Evolutionary conservation across 1,140 invertebrate genomes (phyloP).

Genomic region (Micrasema longulum): DNA sequence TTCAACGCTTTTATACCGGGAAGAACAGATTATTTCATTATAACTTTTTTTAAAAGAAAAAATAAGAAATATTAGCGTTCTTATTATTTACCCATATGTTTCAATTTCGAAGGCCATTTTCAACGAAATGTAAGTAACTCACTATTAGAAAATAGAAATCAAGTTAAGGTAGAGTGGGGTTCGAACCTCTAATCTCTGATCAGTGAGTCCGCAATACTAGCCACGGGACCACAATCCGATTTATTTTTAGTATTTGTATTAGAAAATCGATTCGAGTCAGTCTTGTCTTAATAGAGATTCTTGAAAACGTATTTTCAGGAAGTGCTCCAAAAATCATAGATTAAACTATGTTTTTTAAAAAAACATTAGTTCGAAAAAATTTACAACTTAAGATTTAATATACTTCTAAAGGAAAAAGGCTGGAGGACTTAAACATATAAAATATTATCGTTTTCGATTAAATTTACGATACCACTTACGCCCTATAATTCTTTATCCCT

Average conservation of each 20-base stretch:
- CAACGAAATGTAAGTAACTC: no score
- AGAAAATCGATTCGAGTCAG: not conserved
- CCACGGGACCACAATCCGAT: no score
- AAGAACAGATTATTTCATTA: no score
- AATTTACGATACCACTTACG: slow-evolving; percentile 26
- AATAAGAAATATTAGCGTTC: no score
- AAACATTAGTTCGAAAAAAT: not conserved
- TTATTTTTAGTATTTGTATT: not conserved
- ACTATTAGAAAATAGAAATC: no score
- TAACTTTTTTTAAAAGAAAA: no score
- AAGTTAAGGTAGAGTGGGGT: no score
- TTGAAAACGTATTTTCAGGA: not conserved
- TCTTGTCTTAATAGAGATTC: not conserved
- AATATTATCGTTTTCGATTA: not conserved
- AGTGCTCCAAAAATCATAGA: not conserved
- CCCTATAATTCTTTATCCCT: slow-evolving; percentile 21
- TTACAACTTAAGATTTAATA: not conserved
- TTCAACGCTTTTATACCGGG: no score
- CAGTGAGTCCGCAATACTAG: no score
- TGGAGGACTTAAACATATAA: not conserved
- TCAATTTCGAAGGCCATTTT: no score
- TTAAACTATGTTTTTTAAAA: not conserved
- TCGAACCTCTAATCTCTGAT: no score
- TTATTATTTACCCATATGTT: no score
- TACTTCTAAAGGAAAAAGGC: not conserved